Evolutionary conservation across 2,797 vertebrate species (phyloP).

Genomic region (Sandelia bainsii): DNA sequence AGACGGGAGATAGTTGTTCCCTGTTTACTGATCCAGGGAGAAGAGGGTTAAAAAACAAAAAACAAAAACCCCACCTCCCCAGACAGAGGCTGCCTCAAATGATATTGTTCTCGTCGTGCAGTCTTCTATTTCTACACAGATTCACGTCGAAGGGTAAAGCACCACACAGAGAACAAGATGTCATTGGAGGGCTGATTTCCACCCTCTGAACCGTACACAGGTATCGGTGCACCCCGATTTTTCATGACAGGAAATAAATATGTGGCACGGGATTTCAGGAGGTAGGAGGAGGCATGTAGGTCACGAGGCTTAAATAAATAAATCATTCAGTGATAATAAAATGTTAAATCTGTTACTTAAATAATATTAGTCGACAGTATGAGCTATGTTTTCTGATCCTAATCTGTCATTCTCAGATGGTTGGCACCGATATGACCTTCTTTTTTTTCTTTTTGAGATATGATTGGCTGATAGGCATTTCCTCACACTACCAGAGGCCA

Average conservation of each 20-base stretch:
- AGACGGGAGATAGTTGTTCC: conserved; percentile 53
- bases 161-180: conserved; percentile 72
- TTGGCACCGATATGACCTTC: conserved; percentile 74
- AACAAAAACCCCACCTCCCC: conserved; percentile 39
- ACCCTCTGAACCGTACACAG: conserved; percentile 64
- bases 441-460: conserved; percentile 32
- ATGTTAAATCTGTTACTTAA: conserved; percentile 60
- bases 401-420: conserved; percentile 71
- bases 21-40: conserved; percentile 65
- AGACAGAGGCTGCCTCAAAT: conserved; percentile 68
- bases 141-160: conserved; percentile 72
- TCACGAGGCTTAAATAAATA: conserved; percentile 79
- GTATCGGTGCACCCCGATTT: conserved; percentile 57
- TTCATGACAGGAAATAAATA: conserved; percentile 78
- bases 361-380: conserved; percentile 64
- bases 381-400: conserved; percentile 68
- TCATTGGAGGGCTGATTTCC: conserved; percentile 62
- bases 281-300: conserved; percentile 79
- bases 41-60: conserved; percentile 19
- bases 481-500: conserved; percentile 68
- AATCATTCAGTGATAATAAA: conserved; percentile 75
- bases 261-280: conserved; percentile 79
- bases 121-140: conserved; percentile 75
- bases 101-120: conserved; percentile 72
- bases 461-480: conserved; percentile 71